A percentile compares a stretch with the other conserved stretches of the same genome.
Conservation (phyloP, 2,888 invertebrate species). For the Mesochorus sp. region DNA sequence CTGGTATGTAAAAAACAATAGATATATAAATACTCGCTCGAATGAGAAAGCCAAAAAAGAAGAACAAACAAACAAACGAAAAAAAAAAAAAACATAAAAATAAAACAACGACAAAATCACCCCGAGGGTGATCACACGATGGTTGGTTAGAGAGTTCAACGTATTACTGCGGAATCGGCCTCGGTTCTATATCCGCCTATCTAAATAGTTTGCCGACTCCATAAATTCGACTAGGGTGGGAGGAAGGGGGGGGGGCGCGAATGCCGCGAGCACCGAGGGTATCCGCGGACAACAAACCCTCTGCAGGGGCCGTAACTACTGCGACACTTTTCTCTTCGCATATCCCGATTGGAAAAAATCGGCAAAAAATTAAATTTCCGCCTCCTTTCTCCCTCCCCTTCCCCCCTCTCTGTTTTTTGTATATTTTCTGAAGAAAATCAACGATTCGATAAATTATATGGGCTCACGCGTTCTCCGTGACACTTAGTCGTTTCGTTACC, state of each 20-base stretch:
- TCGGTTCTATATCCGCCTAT: slow-evolving; percentile 71
- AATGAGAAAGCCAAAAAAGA: slow-evolving; percentile 34
- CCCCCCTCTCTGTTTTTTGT: too few relatives aligned
- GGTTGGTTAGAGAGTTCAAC: background rate
- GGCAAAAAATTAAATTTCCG: background rate
- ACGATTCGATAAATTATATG: too few relatives aligned
- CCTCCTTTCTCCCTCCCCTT: background rate
- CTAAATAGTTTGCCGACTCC: slow-evolving; percentile 78
- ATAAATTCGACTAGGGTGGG: slow-evolving; percentile 77
- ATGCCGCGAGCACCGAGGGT: slow-evolving; percentile 64
- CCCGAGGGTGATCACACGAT: slow-evolving; percentile 38
- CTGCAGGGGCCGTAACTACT: too few relatives aligned
- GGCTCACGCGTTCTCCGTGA: background rate
- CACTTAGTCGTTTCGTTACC: background rate
- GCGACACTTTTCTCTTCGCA: background rate
- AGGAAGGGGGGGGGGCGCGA: too few relatives aligned
- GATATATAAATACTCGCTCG: slow-evolving; percentile 34
- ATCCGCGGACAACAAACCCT: too few relatives aligned
- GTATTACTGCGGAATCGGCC: slow-evolving; percentile 32
- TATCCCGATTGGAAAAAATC: background rate
- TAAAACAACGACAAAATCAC: slow-evolving; percentile 50
- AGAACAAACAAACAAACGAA: too few relatives aligned
- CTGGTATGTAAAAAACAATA: slow-evolving; percentile 41
- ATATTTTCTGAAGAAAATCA: too few relatives aligned
- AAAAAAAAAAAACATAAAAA: too few relatives aligned